Evolutionary conservation across 2,888 invertebrate genomes (phyloP), one percentile per base, ranked within the genome.

Genomic region (Lepas anatifera): DNA sequence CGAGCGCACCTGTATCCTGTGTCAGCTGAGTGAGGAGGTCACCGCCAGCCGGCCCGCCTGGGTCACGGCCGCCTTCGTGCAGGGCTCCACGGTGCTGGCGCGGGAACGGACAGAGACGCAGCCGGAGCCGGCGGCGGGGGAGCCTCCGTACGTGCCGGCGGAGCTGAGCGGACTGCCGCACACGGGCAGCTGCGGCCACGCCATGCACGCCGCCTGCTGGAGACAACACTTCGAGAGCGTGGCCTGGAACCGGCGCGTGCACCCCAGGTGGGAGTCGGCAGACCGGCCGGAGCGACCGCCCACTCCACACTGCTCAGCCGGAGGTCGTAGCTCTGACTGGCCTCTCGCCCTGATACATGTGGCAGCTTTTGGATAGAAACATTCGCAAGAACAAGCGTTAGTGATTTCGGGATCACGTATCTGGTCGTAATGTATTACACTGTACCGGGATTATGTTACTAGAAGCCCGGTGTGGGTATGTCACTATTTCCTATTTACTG

Each of bases 151-250:
- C 27, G 37, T 72, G 39, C 73, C 74, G 18, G 50, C 69, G 3
- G 70, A 71, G 35, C 70, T 74, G n/a, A 70, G 71, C 43, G 69
- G 32, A 4, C 46, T 41, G n/a, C n/a, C 94, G 29, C 90, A 96
- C 80, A 90, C 92, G 16, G 92, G 92, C 76, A 92, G 93, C 67
- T 99, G 99, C 80, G 97, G 98, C 0, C 99, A 99, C 81, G 92
- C 94, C 16, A 93, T 99, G 90, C 99, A 99, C 81, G 89, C 90
- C 67, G 84, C 86, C 71, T 99, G 99, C 82, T 98, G 96, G 92
- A 86, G 89, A 77, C 90, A 91, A 81, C 95, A 95, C 80, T 92
- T 92, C 75, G 92, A 93, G 74, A 91, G 89, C 75, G 90, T 96
- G 74, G 86, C 87, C 29, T 90, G 92, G 79, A 98, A 99, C 81